These are phyloP conservation scores for Brachyptera putata DNA, from an alignment of 2,888 invertebrate species.

Conservation along the genomic window DNA sequence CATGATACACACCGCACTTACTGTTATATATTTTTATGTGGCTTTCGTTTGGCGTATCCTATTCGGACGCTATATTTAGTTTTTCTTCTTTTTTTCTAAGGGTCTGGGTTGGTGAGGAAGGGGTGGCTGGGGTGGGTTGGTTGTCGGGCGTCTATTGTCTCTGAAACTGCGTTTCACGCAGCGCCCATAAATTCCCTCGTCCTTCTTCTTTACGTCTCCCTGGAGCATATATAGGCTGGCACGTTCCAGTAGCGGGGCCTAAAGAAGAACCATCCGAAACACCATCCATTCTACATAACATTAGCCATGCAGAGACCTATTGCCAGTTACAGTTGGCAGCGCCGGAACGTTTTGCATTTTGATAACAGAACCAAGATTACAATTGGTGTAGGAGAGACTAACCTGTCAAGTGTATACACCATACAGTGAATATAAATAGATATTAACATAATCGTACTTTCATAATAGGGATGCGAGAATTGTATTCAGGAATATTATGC, in stretches of 20 bases:
- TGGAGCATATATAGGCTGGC: neutral
- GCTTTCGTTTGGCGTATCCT: neutral
- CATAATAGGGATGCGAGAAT: no score
- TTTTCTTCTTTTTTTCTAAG: neutral
- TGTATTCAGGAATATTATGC: no score
- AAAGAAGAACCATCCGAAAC: conserved; percentile 1
- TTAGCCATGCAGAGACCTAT: neutral
- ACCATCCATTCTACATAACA: neutral
- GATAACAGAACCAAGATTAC: neutral
- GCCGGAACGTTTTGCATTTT: conserved; percentile 17
- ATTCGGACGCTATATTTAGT: neutral
- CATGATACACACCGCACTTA: no score
- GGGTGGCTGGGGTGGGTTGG: no score
- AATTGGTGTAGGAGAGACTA: no score
- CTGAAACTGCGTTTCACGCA: conserved; percentile 16
- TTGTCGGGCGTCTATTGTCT: conserved; percentile 20
- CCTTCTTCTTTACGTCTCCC: conserved; percentile 28
- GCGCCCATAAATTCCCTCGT: conserved; percentile 25
- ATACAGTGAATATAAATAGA: no score
- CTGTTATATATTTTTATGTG: no score
- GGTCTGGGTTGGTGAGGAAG: no score
- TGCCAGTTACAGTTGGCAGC: neutral
- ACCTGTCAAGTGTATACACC: no score
- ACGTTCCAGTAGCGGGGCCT: conserved; percentile 1
- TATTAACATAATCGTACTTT: no score